Evolutionary conservation across 2,888 invertebrate genomes (phyloP).

Genomic region (Andrena trimmerana): DNA sequence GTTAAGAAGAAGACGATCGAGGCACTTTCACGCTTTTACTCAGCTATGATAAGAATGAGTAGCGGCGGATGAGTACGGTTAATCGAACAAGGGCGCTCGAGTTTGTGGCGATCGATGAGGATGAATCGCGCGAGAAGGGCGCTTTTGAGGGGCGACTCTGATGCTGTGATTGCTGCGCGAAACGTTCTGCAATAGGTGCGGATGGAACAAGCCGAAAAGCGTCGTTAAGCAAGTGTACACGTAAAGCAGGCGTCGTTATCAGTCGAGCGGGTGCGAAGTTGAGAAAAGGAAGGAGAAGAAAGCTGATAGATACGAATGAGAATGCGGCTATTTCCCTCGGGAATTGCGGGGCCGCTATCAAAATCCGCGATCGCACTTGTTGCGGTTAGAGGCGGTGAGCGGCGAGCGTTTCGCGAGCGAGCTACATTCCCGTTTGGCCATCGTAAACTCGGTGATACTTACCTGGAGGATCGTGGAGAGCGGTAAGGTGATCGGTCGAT

Average conservation of each 20-base stretch:
- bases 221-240: slow-evolving; percentile 1
- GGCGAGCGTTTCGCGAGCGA: slow-evolving; percentile 17
- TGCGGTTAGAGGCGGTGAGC: slow-evolving; percentile 3
- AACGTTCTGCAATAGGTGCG: background rate
- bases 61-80: background rate
- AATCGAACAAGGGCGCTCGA: background rate
- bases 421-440: slow-evolving; percentile 12
- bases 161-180: background rate
- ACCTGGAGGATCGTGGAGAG: slow-evolving; percentile 80
- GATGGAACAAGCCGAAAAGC: slow-evolving; percentile 33
- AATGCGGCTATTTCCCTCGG: background rate
- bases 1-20: background rate
- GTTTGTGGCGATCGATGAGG: background rate
- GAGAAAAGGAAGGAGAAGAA: slow-evolving; percentile 3
- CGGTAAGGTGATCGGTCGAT: slow-evolving; percentile 74
- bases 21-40: background rate
- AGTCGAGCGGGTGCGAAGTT: background rate
- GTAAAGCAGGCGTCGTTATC: background rate
- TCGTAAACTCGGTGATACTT: slow-evolving; percentile 68
- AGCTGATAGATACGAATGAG: background rate
- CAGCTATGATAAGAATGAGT: slow-evolving; percentile 2
- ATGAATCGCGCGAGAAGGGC: background rate
- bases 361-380: slow-evolving; percentile 8
- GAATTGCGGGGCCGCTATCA: background rate
- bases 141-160: background rate